Conservation (phyloP, 2,888 invertebrate genomes). For the Panorpa germanica region DNA sequence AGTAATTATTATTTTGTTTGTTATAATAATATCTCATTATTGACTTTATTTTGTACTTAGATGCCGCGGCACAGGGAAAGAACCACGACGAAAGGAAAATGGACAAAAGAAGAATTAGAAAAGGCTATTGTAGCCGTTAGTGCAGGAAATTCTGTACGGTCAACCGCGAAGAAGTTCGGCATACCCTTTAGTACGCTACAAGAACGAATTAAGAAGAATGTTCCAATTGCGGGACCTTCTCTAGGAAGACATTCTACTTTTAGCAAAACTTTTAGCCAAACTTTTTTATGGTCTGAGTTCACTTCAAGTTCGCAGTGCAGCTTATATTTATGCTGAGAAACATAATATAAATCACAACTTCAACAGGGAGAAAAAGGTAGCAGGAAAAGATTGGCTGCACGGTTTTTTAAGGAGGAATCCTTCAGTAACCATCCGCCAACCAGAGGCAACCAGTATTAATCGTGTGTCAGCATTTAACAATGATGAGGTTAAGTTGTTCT, state of each 20-base stretch:
- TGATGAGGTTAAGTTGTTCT: slow-evolving; percentile 15
- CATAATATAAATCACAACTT: too few relatives aligned
- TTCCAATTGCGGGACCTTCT: slow-evolving; percentile 9
- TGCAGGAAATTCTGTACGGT: slow-evolving; percentile 9
- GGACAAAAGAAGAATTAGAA: slow-evolving; percentile 10
- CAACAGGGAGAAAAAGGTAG: too few relatives aligned
- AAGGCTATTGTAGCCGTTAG: slow-evolving; percentile 9
- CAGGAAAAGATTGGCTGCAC: slow-evolving; percentile 13
- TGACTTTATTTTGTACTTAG: slow-evolving; percentile 8
- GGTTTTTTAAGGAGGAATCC: slow-evolving; percentile 14
- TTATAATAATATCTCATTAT: slow-evolving; percentile 4
- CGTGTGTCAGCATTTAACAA: slow-evolving; percentile 16
- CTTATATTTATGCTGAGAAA: slow-evolving; percentile 10
- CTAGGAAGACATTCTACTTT: slow-evolving; percentile 12
- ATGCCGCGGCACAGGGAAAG: slow-evolving; percentile 9
- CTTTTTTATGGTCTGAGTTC: slow-evolving; percentile 11
- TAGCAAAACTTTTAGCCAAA: slow-evolving; percentile 11
- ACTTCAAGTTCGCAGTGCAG: slow-evolving; percentile 11
- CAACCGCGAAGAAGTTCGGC: slow-evolving; percentile 9
- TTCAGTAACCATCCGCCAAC: slow-evolving; percentile 14
- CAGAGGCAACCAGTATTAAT: slow-evolving; percentile 17
- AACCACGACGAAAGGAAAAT: slow-evolving; percentile 9
- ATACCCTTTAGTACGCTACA: slow-evolving; percentile 11
- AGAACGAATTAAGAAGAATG: slow-evolving; percentile 10
- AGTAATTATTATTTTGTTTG: too few relatives aligned